These are phyloP conservation scores for Drosophila truncata DNA, from an alignment of 1,140 invertebrate species.

Conservation along the genomic window DNA sequence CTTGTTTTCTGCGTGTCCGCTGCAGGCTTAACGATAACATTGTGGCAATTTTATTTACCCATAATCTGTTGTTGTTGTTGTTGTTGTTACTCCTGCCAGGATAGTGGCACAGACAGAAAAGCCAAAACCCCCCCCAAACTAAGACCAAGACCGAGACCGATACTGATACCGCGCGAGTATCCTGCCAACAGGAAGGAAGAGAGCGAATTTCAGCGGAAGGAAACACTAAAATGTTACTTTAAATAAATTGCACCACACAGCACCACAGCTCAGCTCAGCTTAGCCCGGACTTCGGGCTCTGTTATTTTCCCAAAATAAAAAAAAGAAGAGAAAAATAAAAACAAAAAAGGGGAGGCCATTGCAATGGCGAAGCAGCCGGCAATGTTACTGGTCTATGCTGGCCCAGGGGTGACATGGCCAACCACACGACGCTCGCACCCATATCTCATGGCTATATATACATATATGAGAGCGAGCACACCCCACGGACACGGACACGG, in stretches of 20 bases:
- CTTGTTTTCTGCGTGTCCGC: constrained; percentile 65
- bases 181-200: constrained; percentile 77
- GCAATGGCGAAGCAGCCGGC: constrained; percentile 33
- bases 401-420: constrained; percentile 72
- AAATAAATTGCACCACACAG: constrained; percentile 76
- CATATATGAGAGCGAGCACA: constrained; percentile 17
- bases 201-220: constrained; percentile 84
- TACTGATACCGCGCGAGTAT: constrained; percentile 23
- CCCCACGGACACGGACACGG: constrained; percentile 8
- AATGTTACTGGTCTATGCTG: constrained; percentile 18
- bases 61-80: constrained; percentile 74
- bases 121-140: background rate
- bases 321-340: too few relatives aligned
- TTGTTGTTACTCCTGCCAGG: background rate
- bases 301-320: constrained; percentile 38
- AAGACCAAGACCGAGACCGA: constrained; percentile 28
- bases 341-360: constrained; percentile 45
- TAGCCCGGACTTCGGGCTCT: constrained; percentile 6
- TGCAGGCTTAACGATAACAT: constrained; percentile 78
- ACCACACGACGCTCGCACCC: constrained; percentile 52
- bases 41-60: constrained; percentile 81
- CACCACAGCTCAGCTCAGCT: background rate
- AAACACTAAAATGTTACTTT: constrained; percentile 85
- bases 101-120: constrained; percentile 8
- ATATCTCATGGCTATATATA: constrained; percentile 23